phyloP scores from a whole-genome alignment of 2,888 invertebrate genomes.

The Melieria crassipennis region DNA sequence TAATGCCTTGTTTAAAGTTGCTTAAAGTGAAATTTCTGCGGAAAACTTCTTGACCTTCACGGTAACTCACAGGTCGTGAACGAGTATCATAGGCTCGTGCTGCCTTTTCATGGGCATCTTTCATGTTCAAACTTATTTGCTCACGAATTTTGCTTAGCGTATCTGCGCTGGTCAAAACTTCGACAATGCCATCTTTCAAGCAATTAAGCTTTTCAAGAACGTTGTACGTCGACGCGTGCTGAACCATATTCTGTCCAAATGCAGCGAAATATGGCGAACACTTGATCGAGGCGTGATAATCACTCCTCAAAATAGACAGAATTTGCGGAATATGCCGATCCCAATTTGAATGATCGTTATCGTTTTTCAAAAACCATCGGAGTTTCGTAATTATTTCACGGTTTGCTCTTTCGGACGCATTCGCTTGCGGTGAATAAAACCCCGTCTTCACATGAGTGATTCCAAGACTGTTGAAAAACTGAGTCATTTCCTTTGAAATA shows the following conservation, averaged over 20 bases:
- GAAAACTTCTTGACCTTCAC: not conserved
- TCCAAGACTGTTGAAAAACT: slow-evolving; percentile 29
- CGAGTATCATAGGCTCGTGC: too few species aligned
- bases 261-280: slow-evolving; percentile 27
- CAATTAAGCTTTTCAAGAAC: slow-evolving; percentile 24
- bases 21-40: not conserved
- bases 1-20: not conserved
- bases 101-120: too few species aligned
- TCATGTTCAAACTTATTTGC: not conserved
- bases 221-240: slow-evolving; percentile 23
- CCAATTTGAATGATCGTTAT: slow-evolving; percentile 28
- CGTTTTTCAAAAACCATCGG: slow-evolving; percentile 11
- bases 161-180: not conserved
- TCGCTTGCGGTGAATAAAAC: slow-evolving; percentile 37
- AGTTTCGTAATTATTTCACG: slow-evolving; percentile 32
- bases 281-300: slow-evolving; percentile 27
- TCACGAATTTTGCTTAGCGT: slow-evolving; percentile 6
- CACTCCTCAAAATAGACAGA: slow-evolving; percentile 23
- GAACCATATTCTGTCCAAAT: slow-evolving; percentile 30
- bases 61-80: too few species aligned
- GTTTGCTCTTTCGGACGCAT: slow-evolving; percentile 38
- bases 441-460: slow-evolving; percentile 31
- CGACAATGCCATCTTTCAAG: slow-evolving; percentile 1
- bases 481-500: slow-evolving; percentile 24
- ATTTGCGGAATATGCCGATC: slow-evolving; percentile 19